Evolutionary conservation across 1,140 invertebrate species (phyloP), one percentile per base, ranked within the genome.

Genomic region (Euura saliciscinereae): DNA sequence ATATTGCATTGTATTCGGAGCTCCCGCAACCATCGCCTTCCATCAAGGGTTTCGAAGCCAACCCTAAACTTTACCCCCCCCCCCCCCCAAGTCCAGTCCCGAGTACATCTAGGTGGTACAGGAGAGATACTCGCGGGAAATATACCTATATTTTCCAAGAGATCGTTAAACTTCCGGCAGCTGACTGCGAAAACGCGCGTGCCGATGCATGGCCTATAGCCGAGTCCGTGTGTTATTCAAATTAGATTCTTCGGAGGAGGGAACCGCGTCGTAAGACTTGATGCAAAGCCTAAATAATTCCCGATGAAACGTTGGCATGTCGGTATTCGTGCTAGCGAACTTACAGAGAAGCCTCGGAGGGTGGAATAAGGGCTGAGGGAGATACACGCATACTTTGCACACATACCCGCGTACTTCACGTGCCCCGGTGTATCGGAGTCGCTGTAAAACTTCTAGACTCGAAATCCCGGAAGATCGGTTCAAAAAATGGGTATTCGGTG

Each of bases 221-320:
- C 10, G 6, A 8, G 51, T 59, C 51, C 69, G 65, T 84, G 78
- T 81, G 82, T 86, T 84, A 84, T 85, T 85, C 82, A 85, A 85
- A 86, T 86, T 83, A 85, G 83, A 85, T 86, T 85, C 82, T 83
- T 83, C 79, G 77, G 6, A 28, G 5, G 76, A 78, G 79, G 75
- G 79, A 77, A 75, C 76, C 69, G 71, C 79, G 80, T 82, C 77
- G 78, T 77, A 76, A 77, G 81, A 78, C 79, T 84, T 84, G 84
- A 85, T 84, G 78, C 79, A 85, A 84, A 84, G 83, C 80, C 78
- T 71, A 78, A 85, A 85, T 85, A 85, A 85, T 85, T 86, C 80
- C 80, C 81, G 78, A 80, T 75, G 82, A 82, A 81, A 82, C 78
- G 78, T 73, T 73, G 76, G 78, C 78, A 81, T 79, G 81, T 75